Evolutionary conservation across 2,797 vertebrate species (phyloP).

Genomic region (Mus spretus): DNA sequence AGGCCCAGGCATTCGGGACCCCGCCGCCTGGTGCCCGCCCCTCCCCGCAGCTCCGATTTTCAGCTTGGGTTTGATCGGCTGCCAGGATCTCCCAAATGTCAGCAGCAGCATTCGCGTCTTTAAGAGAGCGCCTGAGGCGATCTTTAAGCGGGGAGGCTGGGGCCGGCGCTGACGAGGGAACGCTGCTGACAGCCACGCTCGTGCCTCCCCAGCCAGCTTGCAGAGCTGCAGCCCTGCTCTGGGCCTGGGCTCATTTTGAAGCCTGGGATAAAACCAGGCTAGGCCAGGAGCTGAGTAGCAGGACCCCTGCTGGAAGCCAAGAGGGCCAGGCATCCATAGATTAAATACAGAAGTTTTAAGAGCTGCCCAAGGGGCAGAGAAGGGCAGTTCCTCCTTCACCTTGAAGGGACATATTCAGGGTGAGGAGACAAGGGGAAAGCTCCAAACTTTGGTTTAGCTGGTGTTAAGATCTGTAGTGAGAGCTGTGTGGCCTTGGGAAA

Average conservation of each 20-base stretch:
- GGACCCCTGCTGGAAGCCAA: background rate
- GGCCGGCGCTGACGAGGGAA: constrained; percentile 74
- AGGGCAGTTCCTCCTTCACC: background rate
- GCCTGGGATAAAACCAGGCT: background rate
- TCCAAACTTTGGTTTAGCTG: background rate
- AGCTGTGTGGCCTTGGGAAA: constrained; percentile 20
- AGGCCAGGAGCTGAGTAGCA: background rate
- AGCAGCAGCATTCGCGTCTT: constrained; percentile 81
- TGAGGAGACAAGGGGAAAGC: background rate
- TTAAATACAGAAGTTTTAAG: accelerated
- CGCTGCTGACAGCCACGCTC: constrained; percentile 72
- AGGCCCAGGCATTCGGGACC: constrained; percentile 25
- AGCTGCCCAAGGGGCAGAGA: background rate
- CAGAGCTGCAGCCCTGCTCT: background rate
- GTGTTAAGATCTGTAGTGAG: background rate
- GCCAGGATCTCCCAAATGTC: constrained; percentile 85
- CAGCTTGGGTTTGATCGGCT: constrained; percentile 81
- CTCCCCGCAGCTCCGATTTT: constrained; percentile 70
- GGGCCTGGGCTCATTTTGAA: constrained; percentile 32
- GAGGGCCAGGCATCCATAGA: background rate
- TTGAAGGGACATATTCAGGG: background rate
- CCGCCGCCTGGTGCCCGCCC: constrained; percentile 56
- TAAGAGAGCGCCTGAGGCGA: constrained; percentile 80
- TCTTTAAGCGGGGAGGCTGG: constrained; percentile 80
- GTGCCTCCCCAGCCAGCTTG: background rate